Evolutionary conservation across 2,888 invertebrate genomes (phyloP), one percentile per base, ranked within the genome.

Genomic region (Drosophila anceps): DNA sequence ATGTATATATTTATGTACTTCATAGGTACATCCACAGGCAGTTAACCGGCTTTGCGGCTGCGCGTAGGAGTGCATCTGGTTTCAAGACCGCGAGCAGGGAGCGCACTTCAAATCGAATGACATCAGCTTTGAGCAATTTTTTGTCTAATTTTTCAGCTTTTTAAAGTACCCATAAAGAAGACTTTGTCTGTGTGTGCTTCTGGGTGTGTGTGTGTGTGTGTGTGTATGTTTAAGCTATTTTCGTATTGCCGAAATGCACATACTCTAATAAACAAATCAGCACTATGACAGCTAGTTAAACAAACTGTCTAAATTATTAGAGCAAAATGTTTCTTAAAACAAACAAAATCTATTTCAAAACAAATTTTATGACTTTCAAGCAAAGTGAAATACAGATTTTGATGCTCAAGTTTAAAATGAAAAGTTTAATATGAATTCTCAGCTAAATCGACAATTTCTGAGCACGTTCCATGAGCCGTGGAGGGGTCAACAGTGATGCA

Each of bases 51-150:
- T 81, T 63, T 69, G 55, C 69, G 59, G 12, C 48, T 48, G 69
- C 71, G 89, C 90, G 90, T 86, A 86, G 85, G 85, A 86, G 85
- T 90, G 89, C 85, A 86, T 88, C 85, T 86, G 89, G 85, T 90
- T 86, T 84, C 35, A 64, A 69, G 68, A 60, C 69, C 37, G 58
- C 60, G 51, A 39, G 53, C 37, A 59, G 58, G 72, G 60, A 81
- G 74, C 81, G 67, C 67, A 79, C 66, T 80, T 80, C 58, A 64
- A 61, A 37, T 41, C 51, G 62, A 63, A 79, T 79, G 79, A 79
- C 79, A 81, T 79, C 79, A 79, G 79, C 79, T 63, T 44, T 39
- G 27, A 78, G 77, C 48, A 81, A 81, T 78, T 71, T 81, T 71
- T 58, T 65, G 58, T 59, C 76, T 55, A 76, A 65, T 65, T 70